Base-by-base conservation (phyloP, 2,888 invertebrate genomes). In the Flexamia atlantica region DNA sequence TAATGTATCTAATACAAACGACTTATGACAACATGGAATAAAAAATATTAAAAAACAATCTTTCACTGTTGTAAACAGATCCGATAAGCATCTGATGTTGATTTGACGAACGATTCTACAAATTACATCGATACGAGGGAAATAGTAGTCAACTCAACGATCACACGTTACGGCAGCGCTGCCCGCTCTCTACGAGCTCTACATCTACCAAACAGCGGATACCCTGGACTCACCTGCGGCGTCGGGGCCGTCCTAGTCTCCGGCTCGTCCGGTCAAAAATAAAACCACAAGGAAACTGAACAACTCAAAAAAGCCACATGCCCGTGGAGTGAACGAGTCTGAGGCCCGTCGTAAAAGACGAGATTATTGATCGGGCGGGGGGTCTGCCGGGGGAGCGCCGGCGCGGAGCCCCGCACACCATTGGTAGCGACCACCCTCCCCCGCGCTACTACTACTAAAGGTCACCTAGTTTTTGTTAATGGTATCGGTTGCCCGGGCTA, bases 281-380 rank as follows among this genome's bases (percentile, higher is more conserved):
- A 79, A 76, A 79, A 79, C 79, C 79, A 79, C 79, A 32, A 46
- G 79, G 20, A 32, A 79, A 53, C 79, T 79, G 79, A 57, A 79
- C 79, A 79, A 79, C 79, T 79, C 76, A 79, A 79, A 79, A 79
- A 79, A 57, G 79, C 72, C 74, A 83, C 82, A 74, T 83, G 82
- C 82, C 74, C 46, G 82, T 64, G 30, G 46, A 82, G 50, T 70
- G 53, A 82, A 70, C 82, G 30, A 82, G 50, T 40, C 82, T 40
- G 70, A 17, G 46, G 50, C 46, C 70, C 72, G 68, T 82, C 46
- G 82, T 42, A 46, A 81, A 68, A 82, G 82, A 82, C 82, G 64
- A 82, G 42, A 70, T 20, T 83, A 72, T 83, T 74, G 82, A 83
- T 72, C 82, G 25, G 32, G 12, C 79, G n/a, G 36, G 57, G 79